phyloP scores from a whole-genome alignment of 23 tunicate genomes.

The Trididemnum miniatum region DNA sequence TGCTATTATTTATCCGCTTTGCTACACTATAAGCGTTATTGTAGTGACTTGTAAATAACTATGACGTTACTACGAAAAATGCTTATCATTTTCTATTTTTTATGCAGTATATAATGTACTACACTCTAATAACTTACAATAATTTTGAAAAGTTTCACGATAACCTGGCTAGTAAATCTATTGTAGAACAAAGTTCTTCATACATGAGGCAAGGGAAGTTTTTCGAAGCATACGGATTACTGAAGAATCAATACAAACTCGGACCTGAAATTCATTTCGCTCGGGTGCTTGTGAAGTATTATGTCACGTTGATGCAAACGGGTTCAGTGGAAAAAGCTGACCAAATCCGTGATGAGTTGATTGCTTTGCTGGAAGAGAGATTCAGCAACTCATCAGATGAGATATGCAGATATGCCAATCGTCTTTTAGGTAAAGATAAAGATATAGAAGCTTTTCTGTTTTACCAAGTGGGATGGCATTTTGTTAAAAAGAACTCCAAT shows the following conservation, averaged over 20 bases:
- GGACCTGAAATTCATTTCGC: constrained; percentile 1
- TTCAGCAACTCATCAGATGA: neutral
- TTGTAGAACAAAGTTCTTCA: constrained; percentile 9
- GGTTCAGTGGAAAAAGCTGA: neutral
- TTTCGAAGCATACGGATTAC: constrained; percentile 7
- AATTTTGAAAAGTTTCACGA: too few relatives aligned
- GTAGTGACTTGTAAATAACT: too few relatives aligned
- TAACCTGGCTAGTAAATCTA: too few relatives aligned
- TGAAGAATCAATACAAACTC: constrained; percentile 1
- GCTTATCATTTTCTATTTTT: too few relatives aligned
- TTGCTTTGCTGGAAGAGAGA: neutral
- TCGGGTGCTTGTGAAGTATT: constrained; percentile 7
- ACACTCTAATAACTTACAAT: too few relatives aligned
- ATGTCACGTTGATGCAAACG: constrained; percentile 2
- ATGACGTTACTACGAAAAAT: too few relatives aligned
- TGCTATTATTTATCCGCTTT: too few relatives aligned
- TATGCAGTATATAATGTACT: too few relatives aligned
- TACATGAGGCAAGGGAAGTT: constrained; percentile 17
- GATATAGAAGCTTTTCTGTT: neutral
- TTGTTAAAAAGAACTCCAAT: neutral
- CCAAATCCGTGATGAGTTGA: neutral
- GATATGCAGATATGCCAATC: neutral
- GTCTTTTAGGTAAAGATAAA: neutral
- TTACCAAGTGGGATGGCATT: neutral
- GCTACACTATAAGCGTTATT: too few relatives aligned